Base-by-base conservation (phyloP, 2,888 invertebrate species). In the Drosophila prolongata region DNA sequence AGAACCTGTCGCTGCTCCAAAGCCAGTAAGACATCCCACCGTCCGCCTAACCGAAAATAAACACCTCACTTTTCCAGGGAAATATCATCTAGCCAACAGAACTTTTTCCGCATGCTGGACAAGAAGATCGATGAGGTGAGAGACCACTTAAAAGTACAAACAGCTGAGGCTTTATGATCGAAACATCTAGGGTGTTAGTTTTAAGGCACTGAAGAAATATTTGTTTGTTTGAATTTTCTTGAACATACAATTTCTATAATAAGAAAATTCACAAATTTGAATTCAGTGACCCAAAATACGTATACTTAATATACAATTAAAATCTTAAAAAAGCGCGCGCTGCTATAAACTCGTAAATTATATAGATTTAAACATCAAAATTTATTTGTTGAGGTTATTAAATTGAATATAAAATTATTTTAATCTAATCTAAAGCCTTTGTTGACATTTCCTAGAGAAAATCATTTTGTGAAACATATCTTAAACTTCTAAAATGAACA, bases 61-160 rank as follows among this genome's bases (percentile, higher is more conserved):
- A 75, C 84, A 81, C 76, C 78, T 69, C 73, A 68, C 37, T 42
- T 42, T 95, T 95, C 55, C 94, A 97, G 97, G 92, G 97, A 97
- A 94, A 95, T 97, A 91, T 97, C 97, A 71, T 95, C 95, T 76
- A 98, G 98, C 91, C 98, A 98, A 93, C 95, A 96, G 90, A 97
- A 98, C 91, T 98, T 98, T 93, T 98, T 98, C 94, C 96, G 95
- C 92, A 97, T 97, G 96, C 94, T 98, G 85, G 98, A 98, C 91
- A 97, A 97, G 87, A 97, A 97, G 93, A 97, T 98, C 90, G 96
- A 97, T 92, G 96, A 95, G 93, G 97, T 97, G 93, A 79, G 58
- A 14, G 14, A 2, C 6, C 6, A 11, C 6, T 30, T 34, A 16
- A 3, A 11, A 14, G 11, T 11, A 34, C 11, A 24, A 46, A 46